Conservation (phyloP, 1,140 invertebrate species). For the Gryon sp. region DNA sequence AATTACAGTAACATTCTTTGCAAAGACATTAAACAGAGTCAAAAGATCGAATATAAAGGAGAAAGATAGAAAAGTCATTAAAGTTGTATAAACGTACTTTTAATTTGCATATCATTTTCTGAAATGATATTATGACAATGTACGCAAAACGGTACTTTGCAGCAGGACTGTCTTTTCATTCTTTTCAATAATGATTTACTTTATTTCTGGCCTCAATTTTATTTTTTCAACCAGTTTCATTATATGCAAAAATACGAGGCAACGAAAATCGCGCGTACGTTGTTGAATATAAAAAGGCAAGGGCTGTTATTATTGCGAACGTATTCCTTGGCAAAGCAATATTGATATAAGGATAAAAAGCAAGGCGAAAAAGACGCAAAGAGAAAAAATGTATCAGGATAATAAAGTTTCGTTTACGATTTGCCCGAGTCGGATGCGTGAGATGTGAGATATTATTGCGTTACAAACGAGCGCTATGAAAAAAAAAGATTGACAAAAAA, state of each 20-base stretch:
- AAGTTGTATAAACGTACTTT: too few relatives aligned
- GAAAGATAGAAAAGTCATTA: too few relatives aligned
- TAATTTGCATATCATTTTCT: too few relatives aligned
- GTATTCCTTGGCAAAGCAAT: conserved; percentile 26
- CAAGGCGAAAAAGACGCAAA: conserved; percentile 40
- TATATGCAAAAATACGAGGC: conserved; percentile 47
- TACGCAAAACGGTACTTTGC: too few relatives aligned
- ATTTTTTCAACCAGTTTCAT: conserved; percentile 48
- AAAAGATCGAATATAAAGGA: too few relatives aligned
- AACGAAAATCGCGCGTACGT: conserved; percentile 46
- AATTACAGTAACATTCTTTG: too few relatives aligned
- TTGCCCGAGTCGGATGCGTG: conserved; percentile 30
- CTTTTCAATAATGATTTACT: conserved; percentile 50
- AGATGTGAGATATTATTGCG: conserved; percentile 56
- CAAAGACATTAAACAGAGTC: too few relatives aligned
- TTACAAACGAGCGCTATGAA: conserved; percentile 47
- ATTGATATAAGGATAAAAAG: conserved; percentile 51
- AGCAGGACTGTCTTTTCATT: conserved; percentile 7
- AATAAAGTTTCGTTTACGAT: conserved; percentile 63
- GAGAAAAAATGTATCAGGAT: conserved; percentile 48
- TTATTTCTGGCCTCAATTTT: conserved; percentile 37
- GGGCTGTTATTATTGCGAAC: conserved; percentile 44
- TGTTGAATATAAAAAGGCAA: conserved; percentile 33
- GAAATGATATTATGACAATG: too few relatives aligned
- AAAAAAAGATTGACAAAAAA: conserved; percentile 31